Evolutionary conservation across 2,113 vertebrate species (phyloP).

Genomic region (Cynopterus brachyotis): DNA sequence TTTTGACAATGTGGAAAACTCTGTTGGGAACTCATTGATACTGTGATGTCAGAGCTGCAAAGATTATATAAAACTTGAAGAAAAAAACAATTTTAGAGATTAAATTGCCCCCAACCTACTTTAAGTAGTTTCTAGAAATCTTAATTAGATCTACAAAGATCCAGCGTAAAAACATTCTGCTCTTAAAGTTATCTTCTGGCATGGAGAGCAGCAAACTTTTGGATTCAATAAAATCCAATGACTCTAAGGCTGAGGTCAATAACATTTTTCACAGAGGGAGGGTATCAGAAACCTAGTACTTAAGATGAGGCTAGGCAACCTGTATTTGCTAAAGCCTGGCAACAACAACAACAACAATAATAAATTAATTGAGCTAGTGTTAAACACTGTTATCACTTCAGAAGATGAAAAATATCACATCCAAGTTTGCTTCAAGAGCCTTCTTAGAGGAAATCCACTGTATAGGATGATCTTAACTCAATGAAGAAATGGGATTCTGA

Average conservation of each 20-base stretch:
- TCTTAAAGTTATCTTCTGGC: neutral
- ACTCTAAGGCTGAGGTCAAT: neutral
- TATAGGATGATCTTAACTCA: neutral
- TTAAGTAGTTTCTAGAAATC: neutral
- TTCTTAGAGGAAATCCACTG: neutral
- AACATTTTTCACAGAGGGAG: neutral
- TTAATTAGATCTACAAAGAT: neutral
- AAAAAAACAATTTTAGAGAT: neutral
- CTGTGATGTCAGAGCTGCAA: neutral
- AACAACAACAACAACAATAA: neutral
- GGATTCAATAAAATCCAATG: neutral
- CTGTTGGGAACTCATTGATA: neutral
- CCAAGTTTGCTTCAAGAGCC: neutral
- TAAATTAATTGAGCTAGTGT: neutral
- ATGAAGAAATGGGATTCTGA: neutral
- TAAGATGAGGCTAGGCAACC: neutral
- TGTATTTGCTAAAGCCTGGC: neutral
- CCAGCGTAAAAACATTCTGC: neutral
- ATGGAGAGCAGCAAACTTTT: neutral
- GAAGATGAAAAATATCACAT: neutral
- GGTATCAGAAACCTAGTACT: neutral
- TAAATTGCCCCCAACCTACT: neutral
- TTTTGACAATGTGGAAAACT: neutral
- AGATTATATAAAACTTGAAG: neutral
- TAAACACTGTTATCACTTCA: neutral